phyloP scores from a whole-genome alignment of 1,140 invertebrate genomes.

The Pachypsylla venusta region DNA sequence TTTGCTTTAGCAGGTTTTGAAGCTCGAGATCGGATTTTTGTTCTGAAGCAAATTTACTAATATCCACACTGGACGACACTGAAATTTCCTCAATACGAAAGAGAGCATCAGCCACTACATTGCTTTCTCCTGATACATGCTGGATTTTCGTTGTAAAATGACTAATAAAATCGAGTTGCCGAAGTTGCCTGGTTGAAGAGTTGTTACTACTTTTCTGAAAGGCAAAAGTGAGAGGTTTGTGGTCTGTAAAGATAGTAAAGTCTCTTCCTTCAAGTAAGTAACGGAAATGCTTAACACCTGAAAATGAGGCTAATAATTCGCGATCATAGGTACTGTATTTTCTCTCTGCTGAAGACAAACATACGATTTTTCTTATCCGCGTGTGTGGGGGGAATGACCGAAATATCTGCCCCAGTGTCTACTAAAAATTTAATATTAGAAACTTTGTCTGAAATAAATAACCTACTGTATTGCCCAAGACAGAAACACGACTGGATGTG shows the following conservation, averaged over 20 bases:
- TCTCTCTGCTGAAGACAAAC: constrained; percentile 22
- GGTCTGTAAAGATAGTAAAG: constrained; percentile 30
- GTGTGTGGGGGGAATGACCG: no score
- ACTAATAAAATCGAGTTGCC: constrained; percentile 28
- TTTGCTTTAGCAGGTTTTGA: no score
- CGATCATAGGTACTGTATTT: constrained; percentile 28
- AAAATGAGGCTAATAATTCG: constrained; percentile 25
- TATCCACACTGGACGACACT: no score
- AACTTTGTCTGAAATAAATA: no score
- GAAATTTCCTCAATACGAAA: constrained; percentile 23
- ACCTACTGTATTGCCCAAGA: no score
- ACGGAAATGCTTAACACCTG: constrained; percentile 26
- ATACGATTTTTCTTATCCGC: no score
- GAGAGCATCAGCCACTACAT: constrained; percentile 26
- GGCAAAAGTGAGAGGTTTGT: constrained; percentile 28
- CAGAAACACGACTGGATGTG: no score
- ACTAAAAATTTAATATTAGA: no score
- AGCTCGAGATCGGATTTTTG: no score
- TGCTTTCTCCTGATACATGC: constrained; percentile 28
- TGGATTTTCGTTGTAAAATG: constrained; percentile 15
- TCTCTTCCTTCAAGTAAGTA: constrained; percentile 29
- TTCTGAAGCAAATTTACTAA: no score
- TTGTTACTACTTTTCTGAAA: constrained; percentile 26
- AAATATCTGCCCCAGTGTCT: no score
- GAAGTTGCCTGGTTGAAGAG: constrained; percentile 23